Evolutionary conservation across 92 coral and sea anemone genomes (phyloP), one percentile per base, ranked within the genome.

Genomic region (Umimayanthus chanpuru): DNA sequence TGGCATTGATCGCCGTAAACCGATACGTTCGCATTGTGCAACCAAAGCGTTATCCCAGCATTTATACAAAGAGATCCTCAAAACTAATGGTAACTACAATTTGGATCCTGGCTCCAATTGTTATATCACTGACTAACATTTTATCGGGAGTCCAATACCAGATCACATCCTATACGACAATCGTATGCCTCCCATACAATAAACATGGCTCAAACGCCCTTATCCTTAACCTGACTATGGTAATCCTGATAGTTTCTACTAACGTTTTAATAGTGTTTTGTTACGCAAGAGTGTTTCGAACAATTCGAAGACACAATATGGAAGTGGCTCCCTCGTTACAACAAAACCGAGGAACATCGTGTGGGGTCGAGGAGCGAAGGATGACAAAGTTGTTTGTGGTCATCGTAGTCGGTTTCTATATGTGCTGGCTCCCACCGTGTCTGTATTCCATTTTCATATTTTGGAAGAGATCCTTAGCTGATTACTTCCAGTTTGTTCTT

Each of bases 391-490:
- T 77, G 29, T 77, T 41, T 32, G 26, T 43, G 11, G 61, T 44
- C 61, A 77, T 77, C 18, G 14, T 77, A 43, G 29, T 77, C 50
- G 56, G 55, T 44, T 77, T 77, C 55, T 77, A 77, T 44, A 16
- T 77, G 2, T 77, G 81, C 28, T 77, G 81, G 81, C 14, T 77
- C 11, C 81, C 81, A 14, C 81, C 81, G 81, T 44, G 82, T 78
- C 18, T 28, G 21, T 78, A 78, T 78, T 40, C 67, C 21, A 14
- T 78, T 1, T 26, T 28, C 2, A 12, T 49, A 15, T 5, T 56
- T 50, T 65, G 20, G 56, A 9, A 25, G 4, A 30, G 23, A 53
- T 15, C 10, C 44, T 2, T 80, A 9, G 26, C 12, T 29, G 0
- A 10, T 28, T 80, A 4, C 73, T 16, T 80, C 1, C 85, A 53